Conservation (phyloP, 2,113 vertebrate genomes). For the Pristiophorus japonicus region DNA sequence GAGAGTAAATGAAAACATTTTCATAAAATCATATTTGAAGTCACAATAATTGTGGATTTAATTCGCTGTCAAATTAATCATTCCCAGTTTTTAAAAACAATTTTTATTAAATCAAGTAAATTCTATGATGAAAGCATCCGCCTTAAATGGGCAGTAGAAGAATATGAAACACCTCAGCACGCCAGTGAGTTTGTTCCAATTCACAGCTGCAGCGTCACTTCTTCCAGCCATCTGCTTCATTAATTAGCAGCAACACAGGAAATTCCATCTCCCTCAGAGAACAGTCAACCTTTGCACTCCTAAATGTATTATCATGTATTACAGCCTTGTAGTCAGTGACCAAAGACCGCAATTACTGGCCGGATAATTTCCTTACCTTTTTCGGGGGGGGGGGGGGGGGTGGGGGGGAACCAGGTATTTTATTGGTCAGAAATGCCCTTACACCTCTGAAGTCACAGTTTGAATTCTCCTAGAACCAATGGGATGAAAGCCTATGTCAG, state of each 20-base stretch:
- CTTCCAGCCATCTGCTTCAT: neutral
- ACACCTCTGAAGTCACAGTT: neutral
- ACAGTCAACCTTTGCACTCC: neutral
- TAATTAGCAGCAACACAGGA: conserved; percentile 8
- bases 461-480: neutral
- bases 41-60: neutral
- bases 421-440: neutral
- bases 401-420: neutral
- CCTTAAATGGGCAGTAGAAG: neutral
- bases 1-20: neutral
- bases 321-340: neutral
- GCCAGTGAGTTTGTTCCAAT: neutral
- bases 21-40: neutral
- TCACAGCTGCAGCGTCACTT: conserved; percentile 11
- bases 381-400: neutral
- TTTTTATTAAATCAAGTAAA: neutral
- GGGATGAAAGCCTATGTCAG: neutral
- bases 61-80: neutral
- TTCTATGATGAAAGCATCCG: neutral
- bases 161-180: neutral
- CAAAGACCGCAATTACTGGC: neutral
- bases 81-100: neutral
- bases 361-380: neutral
- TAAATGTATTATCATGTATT: neutral
- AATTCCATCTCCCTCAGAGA: neutral